Evolutionary conservation across 2,888 invertebrate species (phyloP).

Genomic region (Drosophila trichaetosa): DNA sequence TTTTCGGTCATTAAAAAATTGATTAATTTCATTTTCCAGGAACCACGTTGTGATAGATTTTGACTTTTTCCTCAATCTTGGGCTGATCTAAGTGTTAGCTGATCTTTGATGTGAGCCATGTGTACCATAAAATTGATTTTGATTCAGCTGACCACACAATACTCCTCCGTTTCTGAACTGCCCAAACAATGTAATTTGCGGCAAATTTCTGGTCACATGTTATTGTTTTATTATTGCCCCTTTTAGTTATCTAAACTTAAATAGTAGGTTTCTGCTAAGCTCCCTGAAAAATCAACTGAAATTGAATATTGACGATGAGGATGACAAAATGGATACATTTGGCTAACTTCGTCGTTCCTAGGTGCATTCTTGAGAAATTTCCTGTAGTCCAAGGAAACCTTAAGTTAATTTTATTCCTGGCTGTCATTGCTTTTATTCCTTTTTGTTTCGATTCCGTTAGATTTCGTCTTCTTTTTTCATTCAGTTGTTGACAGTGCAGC

Average conservation of each 20-base stretch:
- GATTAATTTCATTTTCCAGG: not conserved
- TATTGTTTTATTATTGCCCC: no score
- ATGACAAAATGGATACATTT: not conserved
- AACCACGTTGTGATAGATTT: not conserved
- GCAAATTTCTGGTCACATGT: not conserved
- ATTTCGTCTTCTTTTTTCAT: not conserved
- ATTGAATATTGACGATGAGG: not conserved
- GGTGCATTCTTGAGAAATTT: not conserved
- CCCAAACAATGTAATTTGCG: not conserved
- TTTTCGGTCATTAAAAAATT: not conserved
- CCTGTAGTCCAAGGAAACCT: not conserved
- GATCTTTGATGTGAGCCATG: no score
- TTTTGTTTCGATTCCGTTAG: no score
- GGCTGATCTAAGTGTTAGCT: not conserved
- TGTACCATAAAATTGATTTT: not conserved
- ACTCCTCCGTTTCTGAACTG: not conserved
- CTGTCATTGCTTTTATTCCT: no score
- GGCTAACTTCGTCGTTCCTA: not conserved
- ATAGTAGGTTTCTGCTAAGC: no score
- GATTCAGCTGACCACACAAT: not conserved
- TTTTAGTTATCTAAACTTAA: not conserved
- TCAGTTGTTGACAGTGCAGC: not conserved
- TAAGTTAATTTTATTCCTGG: not conserved
- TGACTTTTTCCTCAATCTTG: not conserved
- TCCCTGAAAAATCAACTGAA: no score